These are phyloP conservation scores for Melanophora roralis DNA, from an alignment of 2,888 invertebrate species.

Conservation along the genomic window DNA sequence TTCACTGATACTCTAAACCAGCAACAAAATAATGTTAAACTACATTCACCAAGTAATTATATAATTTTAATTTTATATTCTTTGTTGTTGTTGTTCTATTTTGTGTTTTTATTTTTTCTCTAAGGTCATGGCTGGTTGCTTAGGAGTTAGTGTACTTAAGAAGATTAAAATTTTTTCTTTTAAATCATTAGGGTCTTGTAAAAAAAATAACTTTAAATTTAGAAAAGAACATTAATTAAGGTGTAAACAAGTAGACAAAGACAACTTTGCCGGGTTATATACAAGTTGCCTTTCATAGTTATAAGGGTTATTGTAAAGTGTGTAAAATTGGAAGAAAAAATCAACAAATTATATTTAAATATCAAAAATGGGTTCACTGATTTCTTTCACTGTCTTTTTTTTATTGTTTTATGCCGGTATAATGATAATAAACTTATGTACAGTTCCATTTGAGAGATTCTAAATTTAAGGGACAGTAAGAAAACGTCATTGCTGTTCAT, in stretches of 20 bases:
- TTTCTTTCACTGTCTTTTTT: neutral
- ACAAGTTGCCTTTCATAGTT: neutral
- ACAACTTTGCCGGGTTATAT: neutral
- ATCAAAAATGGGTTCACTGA: conserved; percentile 17
- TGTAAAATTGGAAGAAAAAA: too few relatives aligned
- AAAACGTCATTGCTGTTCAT: neutral
- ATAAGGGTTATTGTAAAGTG: too few relatives aligned
- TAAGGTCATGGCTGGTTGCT: conserved; percentile 52
- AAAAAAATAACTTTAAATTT: neutral
- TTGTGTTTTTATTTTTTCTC: conserved; percentile 20
- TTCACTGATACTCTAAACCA: neutral
- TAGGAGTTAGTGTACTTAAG: conserved; percentile 8
- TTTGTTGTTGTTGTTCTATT: too few relatives aligned
- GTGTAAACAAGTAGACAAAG: neutral
- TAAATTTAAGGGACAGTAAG: neutral
- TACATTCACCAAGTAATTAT: conserved; percentile 23
- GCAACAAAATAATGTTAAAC: neutral
- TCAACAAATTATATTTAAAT: conserved; percentile 10
- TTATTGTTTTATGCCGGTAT: neutral
- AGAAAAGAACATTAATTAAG: neutral
- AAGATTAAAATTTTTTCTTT: conserved; percentile 4
- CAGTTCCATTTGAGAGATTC: conserved; percentile 40
- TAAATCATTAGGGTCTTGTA: neutral
- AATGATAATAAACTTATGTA: neutral
- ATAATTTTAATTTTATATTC: conserved; percentile 27